A percentile compares a stretch with the other conserved stretches of the same genome.
Conservation (phyloP, 92 coral and sea anemone genomes). For the Pocillopora meandrina region DNA sequence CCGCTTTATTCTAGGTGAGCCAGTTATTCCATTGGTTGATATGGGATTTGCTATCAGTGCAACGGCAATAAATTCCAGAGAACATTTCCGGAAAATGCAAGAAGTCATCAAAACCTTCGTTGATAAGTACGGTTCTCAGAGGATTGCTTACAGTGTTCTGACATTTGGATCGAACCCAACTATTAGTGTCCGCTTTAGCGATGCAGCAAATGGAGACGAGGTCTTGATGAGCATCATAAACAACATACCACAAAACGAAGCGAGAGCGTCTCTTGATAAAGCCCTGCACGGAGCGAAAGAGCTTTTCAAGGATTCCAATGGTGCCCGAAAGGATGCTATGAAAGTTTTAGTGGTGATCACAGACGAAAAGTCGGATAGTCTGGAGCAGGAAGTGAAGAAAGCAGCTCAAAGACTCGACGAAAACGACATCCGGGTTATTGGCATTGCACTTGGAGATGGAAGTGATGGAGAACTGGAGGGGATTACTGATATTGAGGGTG, state of each 20-base stretch:
- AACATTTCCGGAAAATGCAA: slow-evolving; percentile 57
- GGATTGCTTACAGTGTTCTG: slow-evolving; percentile 58
- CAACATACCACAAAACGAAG: slow-evolving; percentile 47
- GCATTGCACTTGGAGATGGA: slow-evolving; percentile 51
- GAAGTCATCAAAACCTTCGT: slow-evolving; percentile 61
- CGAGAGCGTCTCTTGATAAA: slow-evolving; percentile 70
- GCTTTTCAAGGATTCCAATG: slow-evolving; percentile 64
- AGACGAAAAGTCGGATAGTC: slow-evolving; percentile 61
- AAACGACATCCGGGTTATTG: slow-evolving; percentile 40
- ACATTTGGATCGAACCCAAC: slow-evolving; percentile 61
- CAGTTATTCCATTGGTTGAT: slow-evolving; percentile 66
- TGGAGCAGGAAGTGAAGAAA: slow-evolving; percentile 36
- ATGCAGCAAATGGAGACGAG: slow-evolving; percentile 47
- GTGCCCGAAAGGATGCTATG: slow-evolving; percentile 47
- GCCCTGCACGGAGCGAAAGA: slow-evolving; percentile 72
- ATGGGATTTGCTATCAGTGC: slow-evolving; percentile 80
- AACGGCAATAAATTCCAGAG: slow-evolving; percentile 49
- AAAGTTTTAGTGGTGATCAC: slow-evolving; percentile 68
- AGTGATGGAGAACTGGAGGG: slow-evolving; percentile 39
- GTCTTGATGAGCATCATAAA: slow-evolving; percentile 10
- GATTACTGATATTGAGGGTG: slow-evolving; percentile 35
- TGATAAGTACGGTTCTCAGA: slow-evolving; percentile 52
- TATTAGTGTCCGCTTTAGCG: slow-evolving; percentile 50
- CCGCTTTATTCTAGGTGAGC: slow-evolving; percentile 39
- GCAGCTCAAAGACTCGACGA: slow-evolving; percentile 44